Evolutionary conservation across 2,888 invertebrate genomes (phyloP).

Genomic region (Scaptomyza parva): DNA sequence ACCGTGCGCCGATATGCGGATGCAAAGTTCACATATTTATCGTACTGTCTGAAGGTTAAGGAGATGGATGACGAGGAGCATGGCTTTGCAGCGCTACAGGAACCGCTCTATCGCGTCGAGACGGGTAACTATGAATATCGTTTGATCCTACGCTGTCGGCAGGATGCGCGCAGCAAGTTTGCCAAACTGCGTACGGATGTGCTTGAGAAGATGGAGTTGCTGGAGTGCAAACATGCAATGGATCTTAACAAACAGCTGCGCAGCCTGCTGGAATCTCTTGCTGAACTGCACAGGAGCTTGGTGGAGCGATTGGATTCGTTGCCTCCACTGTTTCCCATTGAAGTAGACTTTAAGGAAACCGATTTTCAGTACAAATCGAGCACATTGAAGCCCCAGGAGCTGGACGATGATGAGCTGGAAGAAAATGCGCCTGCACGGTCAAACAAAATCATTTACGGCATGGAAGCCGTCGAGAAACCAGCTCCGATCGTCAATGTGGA

Average conservation of each 20-base stretch:
- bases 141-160: conserved; percentile 96
- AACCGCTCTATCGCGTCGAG: conserved; percentile 98
- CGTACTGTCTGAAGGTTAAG: conserved; percentile 99
- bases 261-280: conserved; percentile 93
- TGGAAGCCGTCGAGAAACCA: conserved; percentile 81
- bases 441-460: conserved; percentile 66
- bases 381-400: conserved; percentile 80
- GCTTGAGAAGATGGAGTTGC: conserved; percentile 96
- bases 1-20: conserved; percentile 99
- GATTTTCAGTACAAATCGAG: conserved; percentile 94
- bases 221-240: conserved; percentile 99
- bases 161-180: conserved; percentile 95
- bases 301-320: conserved; percentile 91
- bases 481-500: conserved; percentile 76
- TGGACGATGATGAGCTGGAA: conserved; percentile 81
- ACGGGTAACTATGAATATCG: conserved; percentile 99
- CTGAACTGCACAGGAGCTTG: conserved; percentile 89
- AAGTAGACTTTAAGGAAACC: conserved; percentile 96
- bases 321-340: conserved; percentile 94
- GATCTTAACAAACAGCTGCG: conserved; percentile 95
- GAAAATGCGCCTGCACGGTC: conserved; percentile 31
- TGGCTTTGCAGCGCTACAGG: conserved; percentile 95
- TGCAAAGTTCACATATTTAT: conserved; percentile 99
- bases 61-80: conserved; percentile 99
- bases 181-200: conserved; percentile 95